A percentile compares a stretch with the other conserved stretches of the same genome.
phyloP scores from a whole-genome alignment of 1,140 invertebrate genomes.

The Hesperophylax magnus region DNA sequence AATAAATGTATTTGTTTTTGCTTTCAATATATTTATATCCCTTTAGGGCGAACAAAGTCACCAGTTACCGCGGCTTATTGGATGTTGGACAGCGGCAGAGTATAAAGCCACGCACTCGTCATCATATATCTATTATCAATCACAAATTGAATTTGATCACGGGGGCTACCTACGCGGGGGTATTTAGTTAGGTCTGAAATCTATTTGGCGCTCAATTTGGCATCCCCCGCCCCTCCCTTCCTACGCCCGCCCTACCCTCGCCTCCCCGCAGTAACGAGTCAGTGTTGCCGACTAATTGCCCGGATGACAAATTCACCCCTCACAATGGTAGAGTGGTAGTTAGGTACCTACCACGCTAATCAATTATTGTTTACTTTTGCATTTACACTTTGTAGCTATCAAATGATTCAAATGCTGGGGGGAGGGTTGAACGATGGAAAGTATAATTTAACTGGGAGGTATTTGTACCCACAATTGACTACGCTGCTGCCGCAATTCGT shows the following conservation, averaged over 20 bases:
- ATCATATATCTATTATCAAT: conserved; percentile 26
- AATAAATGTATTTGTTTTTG: no score
- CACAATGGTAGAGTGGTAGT: conserved; percentile 47
- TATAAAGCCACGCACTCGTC: not conserved
- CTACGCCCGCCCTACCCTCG: not conserved
- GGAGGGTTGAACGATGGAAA: no score
- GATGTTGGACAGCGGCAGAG: no score
- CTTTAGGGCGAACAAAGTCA: no score
- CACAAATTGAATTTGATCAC: conserved; percentile 24
- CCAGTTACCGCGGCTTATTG: no score
- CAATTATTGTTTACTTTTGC: conserved; percentile 37
- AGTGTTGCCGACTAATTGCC: conserved; percentile 48
- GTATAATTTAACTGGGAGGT: not conserved
- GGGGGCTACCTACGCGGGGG: conserved; percentile 10
- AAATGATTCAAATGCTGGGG: not conserved
- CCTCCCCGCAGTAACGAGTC: conserved; percentile 22
- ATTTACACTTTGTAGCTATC: conserved; percentile 27
- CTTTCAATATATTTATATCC: no score
- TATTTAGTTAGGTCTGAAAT: conserved; percentile 48
- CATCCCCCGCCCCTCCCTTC: not conserved
- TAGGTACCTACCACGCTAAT: conserved; percentile 36
- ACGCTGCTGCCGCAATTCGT: not conserved
- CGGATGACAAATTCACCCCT: conserved; percentile 45
- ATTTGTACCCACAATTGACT: conserved; percentile 5
- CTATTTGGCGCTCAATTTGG: conserved; percentile 55